Evolutionary conservation across 2,888 invertebrate genomes (phyloP).

Genomic region (Cancer borealis): DNA sequence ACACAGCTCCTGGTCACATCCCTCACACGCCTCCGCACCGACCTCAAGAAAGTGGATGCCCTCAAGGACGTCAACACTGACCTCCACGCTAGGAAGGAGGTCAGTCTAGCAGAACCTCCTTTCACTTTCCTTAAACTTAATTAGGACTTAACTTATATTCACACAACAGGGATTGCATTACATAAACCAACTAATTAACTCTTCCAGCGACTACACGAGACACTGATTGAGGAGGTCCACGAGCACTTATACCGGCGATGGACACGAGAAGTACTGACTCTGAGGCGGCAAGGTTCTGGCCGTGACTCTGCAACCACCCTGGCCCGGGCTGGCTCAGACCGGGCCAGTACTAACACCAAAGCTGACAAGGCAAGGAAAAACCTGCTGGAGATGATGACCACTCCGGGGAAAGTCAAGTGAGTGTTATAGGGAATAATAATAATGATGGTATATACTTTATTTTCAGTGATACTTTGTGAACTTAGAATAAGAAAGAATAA

Average conservation of each 20-base stretch:
- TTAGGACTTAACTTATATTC: neutral
- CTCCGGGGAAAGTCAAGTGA: slow-evolving; percentile 69
- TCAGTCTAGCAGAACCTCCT: slow-evolving; percentile 78
- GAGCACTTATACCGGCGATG: slow-evolving; percentile 86
- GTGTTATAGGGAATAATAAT: neutral
- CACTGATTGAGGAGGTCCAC: slow-evolving; percentile 86
- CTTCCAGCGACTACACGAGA: slow-evolving; percentile 85
- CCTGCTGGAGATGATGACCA: slow-evolving; percentile 72
- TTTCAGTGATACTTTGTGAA: no score
- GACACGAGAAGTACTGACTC: slow-evolving; percentile 82
- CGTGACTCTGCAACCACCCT: slow-evolving; percentile 69
- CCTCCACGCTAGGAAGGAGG: slow-evolving; percentile 84
- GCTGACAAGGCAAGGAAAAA: slow-evolving; percentile 73
- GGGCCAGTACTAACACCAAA: slow-evolving; percentile 71
- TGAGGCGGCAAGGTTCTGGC: slow-evolving; percentile 84
- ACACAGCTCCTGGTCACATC: slow-evolving; percentile 87
- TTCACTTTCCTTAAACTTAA: neutral
- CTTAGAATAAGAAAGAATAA: no score
- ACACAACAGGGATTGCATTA: no score
- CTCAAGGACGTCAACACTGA: slow-evolving; percentile 89
- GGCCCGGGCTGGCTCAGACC: slow-evolving; percentile 67
- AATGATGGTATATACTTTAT: no score
- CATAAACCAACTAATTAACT: slow-evolving; percentile 77
- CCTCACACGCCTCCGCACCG: slow-evolving; percentile 72
- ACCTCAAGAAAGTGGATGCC: slow-evolving; percentile 85